These are phyloP conservation scores for Crossoptilon crossoptilon DNA, from an alignment of 2,797 vertebrate species.

Conservation along the genomic window DNA sequence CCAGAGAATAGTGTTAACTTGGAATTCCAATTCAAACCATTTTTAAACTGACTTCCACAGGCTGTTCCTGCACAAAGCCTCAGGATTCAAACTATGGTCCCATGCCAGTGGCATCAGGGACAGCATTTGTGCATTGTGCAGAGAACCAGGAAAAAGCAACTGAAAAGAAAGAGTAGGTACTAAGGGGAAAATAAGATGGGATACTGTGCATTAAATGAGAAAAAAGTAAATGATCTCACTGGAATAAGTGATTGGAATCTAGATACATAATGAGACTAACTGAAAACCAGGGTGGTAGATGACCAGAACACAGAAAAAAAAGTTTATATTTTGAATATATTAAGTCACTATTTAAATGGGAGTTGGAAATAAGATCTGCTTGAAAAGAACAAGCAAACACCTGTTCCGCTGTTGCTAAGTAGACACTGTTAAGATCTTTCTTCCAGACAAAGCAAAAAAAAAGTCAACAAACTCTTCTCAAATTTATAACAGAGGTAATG, in stretches of 20 bases:
- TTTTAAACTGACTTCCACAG: not conserved
- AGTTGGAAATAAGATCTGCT: not conserved
- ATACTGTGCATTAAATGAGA: not conserved
- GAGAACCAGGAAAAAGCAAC: not conserved
- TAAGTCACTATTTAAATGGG: not conserved
- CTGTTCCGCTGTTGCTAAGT: not conserved
- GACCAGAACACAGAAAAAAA: not conserved
- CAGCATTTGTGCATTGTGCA: not conserved
- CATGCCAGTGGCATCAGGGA: not conserved
- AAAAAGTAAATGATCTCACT: not conserved
- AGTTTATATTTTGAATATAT: not conserved
- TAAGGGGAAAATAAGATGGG: not conserved
- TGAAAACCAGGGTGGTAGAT: not conserved
- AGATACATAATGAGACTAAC: not conserved
- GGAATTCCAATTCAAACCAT: not conserved
- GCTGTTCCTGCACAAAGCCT: not conserved
- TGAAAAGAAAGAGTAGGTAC: not conserved
- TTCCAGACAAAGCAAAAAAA: not conserved
- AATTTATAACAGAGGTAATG: not conserved
- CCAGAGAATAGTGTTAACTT: not conserved
- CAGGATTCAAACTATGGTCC: not conserved
- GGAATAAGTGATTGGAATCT: not conserved
- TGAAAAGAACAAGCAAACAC: not conserved
- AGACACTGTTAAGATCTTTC: not conserved
- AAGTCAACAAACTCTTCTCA: not conserved